These are phyloP conservation scores for Eupsittula cactorum DNA, from an alignment of 2,113 vertebrate species.

Conservation along the genomic window DNA sequence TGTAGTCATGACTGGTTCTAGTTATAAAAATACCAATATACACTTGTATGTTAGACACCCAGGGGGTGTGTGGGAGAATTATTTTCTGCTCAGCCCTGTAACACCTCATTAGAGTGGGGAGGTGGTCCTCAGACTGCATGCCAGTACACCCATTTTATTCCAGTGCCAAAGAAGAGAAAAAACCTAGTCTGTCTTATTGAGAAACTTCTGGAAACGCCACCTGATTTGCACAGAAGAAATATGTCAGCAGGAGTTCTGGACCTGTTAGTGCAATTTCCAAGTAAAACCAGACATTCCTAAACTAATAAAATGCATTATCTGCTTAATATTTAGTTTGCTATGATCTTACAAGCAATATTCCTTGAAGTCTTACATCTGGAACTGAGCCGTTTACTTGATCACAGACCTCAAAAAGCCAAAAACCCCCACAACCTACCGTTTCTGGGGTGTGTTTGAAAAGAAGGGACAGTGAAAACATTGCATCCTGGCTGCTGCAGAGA, in stretches of 20 bases:
- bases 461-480: neutral
- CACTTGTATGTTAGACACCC: neutral
- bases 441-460: neutral
- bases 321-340: neutral
- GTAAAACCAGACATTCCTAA: neutral
- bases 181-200: neutral
- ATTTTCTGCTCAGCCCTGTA: constrained; percentile 54
- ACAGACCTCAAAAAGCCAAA: neutral
- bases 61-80: neutral
- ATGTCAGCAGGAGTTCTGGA: neutral
- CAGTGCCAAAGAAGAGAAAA: neutral
- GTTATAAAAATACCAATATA: constrained; percentile 40
- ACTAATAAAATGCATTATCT: constrained; percentile 32
- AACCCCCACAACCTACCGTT: neutral
- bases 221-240: constrained; percentile 5
- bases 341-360: constrained; percentile 17
- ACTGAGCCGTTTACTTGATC: neutral
- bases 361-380: constrained; percentile 31
- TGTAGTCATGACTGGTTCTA: constrained; percentile 9
- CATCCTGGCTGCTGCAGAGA: neutral
- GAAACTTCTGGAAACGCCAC: constrained; percentile 47
- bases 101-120: constrained; percentile 52
- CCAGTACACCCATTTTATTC: constrained; percentile 52
- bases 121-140: constrained; percentile 23
- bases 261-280: neutral